These are phyloP conservation scores for Lepidochitona cinerea DNA, from an alignment of 2,888 invertebrate species.

Conservation along the genomic window DNA sequence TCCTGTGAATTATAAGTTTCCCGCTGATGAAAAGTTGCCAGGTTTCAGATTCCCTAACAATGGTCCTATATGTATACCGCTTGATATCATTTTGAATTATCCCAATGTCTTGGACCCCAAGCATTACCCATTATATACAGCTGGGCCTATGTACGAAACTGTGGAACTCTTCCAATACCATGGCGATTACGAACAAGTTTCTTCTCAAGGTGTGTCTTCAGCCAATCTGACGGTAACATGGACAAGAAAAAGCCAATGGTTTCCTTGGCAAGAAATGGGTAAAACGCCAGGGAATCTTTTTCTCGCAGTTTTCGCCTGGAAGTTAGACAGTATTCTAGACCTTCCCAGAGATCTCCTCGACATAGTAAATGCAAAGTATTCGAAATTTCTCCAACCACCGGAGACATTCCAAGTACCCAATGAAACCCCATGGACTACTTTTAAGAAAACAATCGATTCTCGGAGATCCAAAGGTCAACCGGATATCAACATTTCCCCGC, in stretches of 20 bases:
- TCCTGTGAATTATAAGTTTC: constrained; percentile 36
- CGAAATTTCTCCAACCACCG: constrained; percentile 34
- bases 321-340: constrained; percentile 28
- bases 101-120: constrained; percentile 35
- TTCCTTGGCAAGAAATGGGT: constrained; percentile 45
- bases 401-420: constrained; percentile 31
- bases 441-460: constrained; percentile 37
- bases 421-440: constrained; percentile 41
- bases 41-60: constrained; percentile 15
- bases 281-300: constrained; percentile 31
- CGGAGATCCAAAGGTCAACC: constrained; percentile 31
- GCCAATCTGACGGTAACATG: constrained; percentile 27
- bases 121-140: no score
- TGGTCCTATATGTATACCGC: constrained; percentile 10
- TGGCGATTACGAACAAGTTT: constrained; percentile 36
- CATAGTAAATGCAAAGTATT: constrained; percentile 27
- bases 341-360: constrained; percentile 34
- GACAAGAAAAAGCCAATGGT: constrained; percentile 35
- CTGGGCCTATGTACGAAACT: no score
- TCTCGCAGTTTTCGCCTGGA: constrained; percentile 34
- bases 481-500: no score
- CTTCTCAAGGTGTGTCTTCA: constrained; percentile 19
- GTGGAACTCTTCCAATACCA: no score
- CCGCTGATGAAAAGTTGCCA: no score
- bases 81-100: constrained; percentile 35